phyloP scores from a whole-genome alignment of 2,113 vertebrate genomes.

The Pogonocichla stellata region DNA sequence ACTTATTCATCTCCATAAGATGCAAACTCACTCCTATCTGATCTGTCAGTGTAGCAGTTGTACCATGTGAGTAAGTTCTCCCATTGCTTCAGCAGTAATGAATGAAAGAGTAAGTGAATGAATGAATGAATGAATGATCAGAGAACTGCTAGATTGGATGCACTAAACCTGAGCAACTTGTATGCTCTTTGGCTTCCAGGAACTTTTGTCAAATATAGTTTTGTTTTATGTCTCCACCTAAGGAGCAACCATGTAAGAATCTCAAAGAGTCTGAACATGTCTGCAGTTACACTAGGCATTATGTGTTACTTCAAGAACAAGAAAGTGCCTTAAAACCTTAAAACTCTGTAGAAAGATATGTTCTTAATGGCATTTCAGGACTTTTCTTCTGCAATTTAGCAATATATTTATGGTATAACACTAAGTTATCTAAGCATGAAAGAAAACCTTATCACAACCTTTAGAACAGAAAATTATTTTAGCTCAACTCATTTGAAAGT shows the following conservation, averaged over 20 bases:
- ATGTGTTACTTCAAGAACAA: not conserved
- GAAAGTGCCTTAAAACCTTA: not conserved
- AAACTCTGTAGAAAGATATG: not conserved
- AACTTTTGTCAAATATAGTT: not conserved
- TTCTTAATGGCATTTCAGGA: not conserved
- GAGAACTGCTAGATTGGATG: conserved; percentile 2
- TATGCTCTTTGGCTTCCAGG: not conserved
- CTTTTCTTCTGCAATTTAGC: not conserved
- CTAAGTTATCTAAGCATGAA: not conserved
- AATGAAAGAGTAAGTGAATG: conserved; percentile 51
- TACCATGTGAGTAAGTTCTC: conserved; percentile 25
- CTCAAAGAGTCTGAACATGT: not conserved
- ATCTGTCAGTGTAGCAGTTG: conserved; percentile 48
- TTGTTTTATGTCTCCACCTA: not conserved
- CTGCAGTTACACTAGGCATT: not conserved
- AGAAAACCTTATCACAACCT: not conserved
- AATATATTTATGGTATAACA: not conserved
- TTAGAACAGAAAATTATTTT: not conserved
- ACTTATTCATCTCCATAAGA: conserved; percentile 32
- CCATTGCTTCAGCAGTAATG: conserved; percentile 46
- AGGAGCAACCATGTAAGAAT: not conserved
- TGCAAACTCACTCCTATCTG: conserved; percentile 52
- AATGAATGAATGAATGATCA: conserved; percentile 56
- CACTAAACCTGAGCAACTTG: not conserved
- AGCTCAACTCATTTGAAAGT: not conserved